Evolutionary conservation across 2,797 vertebrate species (phyloP).

Genomic region (Yasuhikotakia modesta): DNA sequence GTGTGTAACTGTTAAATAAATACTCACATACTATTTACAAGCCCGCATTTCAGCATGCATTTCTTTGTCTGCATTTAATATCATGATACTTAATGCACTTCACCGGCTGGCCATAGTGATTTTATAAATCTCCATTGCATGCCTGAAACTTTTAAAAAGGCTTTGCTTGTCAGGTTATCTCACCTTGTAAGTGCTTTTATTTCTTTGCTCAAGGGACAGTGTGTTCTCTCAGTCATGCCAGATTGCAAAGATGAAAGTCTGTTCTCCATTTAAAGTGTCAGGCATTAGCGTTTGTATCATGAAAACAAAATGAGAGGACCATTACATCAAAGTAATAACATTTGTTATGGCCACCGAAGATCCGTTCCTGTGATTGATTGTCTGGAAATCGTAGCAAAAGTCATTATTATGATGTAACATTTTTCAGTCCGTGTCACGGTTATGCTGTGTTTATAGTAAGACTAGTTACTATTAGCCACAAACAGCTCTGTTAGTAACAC

Average conservation of each 20-base stretch:
- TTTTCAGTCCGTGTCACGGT: background rate
- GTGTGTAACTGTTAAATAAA: background rate
- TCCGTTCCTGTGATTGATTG: constrained; percentile 35
- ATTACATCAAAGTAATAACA: constrained; percentile 38
- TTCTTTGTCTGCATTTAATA: background rate
- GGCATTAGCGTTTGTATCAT: constrained; percentile 25
- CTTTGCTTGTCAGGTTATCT: constrained; percentile 32
- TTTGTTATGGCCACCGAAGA: constrained; percentile 39
- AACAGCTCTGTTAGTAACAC: background rate
- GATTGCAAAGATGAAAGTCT: constrained; percentile 35
- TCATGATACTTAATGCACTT: constrained; percentile 2
- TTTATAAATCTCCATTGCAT: constrained; percentile 7
- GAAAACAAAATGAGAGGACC: constrained; percentile 34
- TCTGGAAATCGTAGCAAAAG: constrained; percentile 2
- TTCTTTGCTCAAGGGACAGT: constrained; percentile 10
- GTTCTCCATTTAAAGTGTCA: constrained; percentile 39
- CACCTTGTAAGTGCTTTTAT: constrained; percentile 28
- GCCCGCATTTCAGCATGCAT: constrained; percentile 22
- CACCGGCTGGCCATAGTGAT: background rate
- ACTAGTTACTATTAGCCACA: background rate
- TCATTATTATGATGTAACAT: background rate
- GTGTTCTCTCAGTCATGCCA: constrained; percentile 3
- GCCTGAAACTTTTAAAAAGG: constrained; percentile 5
- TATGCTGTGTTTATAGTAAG: background rate
- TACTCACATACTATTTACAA: background rate